Evolutionary conservation across 1,140 invertebrate species (phyloP), one percentile per base, ranked within the genome.

Genomic region (Panagrolaimus sp.): DNA sequence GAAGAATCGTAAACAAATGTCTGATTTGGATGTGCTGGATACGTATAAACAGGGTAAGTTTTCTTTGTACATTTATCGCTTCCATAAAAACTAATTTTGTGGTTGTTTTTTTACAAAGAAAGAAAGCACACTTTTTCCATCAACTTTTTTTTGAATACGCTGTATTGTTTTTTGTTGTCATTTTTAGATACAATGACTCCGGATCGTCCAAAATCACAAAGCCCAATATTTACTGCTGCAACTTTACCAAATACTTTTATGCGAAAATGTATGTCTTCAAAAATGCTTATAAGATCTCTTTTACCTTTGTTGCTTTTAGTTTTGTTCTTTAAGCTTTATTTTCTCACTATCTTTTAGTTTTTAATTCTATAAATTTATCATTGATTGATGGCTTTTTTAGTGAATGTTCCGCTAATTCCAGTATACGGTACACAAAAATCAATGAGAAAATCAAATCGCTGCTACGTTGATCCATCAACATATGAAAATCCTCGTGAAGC

Each of bases 401-500:
- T 77, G 64, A 76, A 77, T 63, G 70, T 74, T 44, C 75, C 77
- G 23, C 64, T 79, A 14, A 78, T 78, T 42, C 66, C 74, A 8
- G 67, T 51, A 9, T 69, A 69, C 67, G 63, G 67, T 13, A 69
- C 67, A 27, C 45, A 20, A 20, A 65, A 16, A 13, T 65, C 38
- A 16, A 20, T 48, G 65, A 14, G 25, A 53, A 27, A 23, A 47
- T 25, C 23, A 4, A 68, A 42, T 23, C 13, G 44, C 9, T 47
- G 70, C 4, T 82, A 82, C 51, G 80, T 82, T n/a, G 80, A 82
- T 53, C 80, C 80, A 16, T 74, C 78, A 42, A 75, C 80, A 1
- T 82, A 82, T 66, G 81, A 81, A 57, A 75, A 82, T 68, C 82
- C 82, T 9, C 76, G 70, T 62, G 69, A 78, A 64, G 82, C 79